A percentile compares a stretch with the other conserved stretches of the same genome.
phyloP scores from a whole-genome alignment of 1,140 invertebrate genomes.

The Oreohelix idahoensis region DNA sequence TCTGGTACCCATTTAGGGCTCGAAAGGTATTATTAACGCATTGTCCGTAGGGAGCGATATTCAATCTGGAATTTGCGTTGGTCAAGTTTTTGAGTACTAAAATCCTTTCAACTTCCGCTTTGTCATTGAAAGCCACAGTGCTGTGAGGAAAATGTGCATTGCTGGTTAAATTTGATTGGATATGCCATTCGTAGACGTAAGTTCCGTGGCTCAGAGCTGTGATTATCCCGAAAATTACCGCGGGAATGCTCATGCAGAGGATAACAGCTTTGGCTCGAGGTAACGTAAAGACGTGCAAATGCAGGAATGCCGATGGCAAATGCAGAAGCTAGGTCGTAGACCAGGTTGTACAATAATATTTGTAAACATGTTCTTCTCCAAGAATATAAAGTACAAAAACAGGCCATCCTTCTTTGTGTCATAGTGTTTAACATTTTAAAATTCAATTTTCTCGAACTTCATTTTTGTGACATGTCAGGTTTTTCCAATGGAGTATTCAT shows the following conservation, averaged over 20 bases:
- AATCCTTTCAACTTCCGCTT: not conserved
- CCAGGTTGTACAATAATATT: slow-evolving; percentile 66
- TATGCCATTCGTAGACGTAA: slow-evolving; percentile 18
- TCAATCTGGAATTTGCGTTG: not conserved
- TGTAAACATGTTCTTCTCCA: too few species aligned
- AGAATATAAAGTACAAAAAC: too few species aligned
- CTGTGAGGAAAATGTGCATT: not conserved
- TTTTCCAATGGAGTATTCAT: too few species aligned
- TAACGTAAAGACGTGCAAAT: slow-evolving; percentile 61
- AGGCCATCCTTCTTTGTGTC: too few species aligned
- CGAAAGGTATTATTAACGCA: slow-evolving; percentile 41
- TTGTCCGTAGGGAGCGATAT: not conserved
- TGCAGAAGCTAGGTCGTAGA: slow-evolving; percentile 61
- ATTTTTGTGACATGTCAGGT: too few species aligned
- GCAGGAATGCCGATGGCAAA: slow-evolving; percentile 65
- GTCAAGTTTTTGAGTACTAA: not conserved
- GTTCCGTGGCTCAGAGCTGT: slow-evolving; percentile 53
- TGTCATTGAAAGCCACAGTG: not conserved
- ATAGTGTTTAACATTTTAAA: too few species aligned
- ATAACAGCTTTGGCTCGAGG: slow-evolving; percentile 56
- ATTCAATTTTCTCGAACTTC: too few species aligned
- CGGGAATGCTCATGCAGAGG: slow-evolving; percentile 47
- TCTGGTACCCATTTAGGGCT: too few species aligned
- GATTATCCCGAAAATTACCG: slow-evolving; percentile 57
- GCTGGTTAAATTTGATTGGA: not conserved